phyloP scores from a whole-genome alignment of 2,113 vertebrate species.

The Helogale parvula region DNA sequence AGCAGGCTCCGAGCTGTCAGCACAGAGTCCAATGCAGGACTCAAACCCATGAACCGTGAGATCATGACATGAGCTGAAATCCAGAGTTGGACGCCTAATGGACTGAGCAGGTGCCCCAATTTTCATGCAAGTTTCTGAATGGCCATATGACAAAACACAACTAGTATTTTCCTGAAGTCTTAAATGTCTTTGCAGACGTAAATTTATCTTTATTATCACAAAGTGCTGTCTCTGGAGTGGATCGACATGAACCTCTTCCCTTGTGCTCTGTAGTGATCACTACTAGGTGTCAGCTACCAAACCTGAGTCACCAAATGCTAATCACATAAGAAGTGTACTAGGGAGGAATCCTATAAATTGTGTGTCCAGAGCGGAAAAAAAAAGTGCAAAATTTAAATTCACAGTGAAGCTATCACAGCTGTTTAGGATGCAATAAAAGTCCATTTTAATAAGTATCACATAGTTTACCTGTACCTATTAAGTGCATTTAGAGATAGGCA shows the following conservation, averaged over 20 bases:
- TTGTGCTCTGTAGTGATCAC: fast-evolving
- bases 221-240: not conserved
- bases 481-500: constrained; percentile 43
- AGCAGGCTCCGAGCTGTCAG: too few species aligned
- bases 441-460: constrained; percentile 56
- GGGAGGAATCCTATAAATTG: not conserved
- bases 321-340: constrained; percentile 16
- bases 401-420: not conserved
- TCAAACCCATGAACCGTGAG: too few species aligned
- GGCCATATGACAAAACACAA: not conserved
- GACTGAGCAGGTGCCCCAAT: too few species aligned
- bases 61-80: too few species aligned
- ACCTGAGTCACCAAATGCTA: not conserved
- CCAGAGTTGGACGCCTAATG: too few species aligned
- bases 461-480: constrained; percentile 67
- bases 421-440: constrained; percentile 64
- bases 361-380: constrained; percentile 50
- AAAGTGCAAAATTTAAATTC: constrained; percentile 58
- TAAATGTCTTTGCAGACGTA: not conserved
- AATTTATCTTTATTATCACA: not conserved
- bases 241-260: not conserved
- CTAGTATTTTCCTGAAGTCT: not conserved
- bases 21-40: too few species aligned
- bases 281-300: not conserved
- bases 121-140: not conserved